Percentiles rank a stretch among this genome's conserved stretches.
Evolutionary conservation across 2,113 vertebrate genomes (phyloP).

Genomic region (Nipponia nippon): DNA sequence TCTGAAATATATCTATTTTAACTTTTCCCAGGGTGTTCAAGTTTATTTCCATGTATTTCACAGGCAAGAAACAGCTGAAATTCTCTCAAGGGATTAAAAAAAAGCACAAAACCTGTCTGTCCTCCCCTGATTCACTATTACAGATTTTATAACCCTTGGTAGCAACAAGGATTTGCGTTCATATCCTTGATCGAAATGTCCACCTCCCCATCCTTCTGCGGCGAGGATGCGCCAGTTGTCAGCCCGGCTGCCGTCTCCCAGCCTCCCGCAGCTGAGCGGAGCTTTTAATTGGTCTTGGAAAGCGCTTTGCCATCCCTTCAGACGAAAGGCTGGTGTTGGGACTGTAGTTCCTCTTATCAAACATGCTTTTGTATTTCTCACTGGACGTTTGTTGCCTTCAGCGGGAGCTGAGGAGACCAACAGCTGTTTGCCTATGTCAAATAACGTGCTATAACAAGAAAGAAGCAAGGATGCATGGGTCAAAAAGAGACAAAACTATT

Average conservation of each 20-base stretch:
- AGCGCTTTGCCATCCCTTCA: neutral
- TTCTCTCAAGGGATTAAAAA: neutral
- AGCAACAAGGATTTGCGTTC: neutral
- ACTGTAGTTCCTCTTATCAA: neutral
- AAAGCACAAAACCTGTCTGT: neutral
- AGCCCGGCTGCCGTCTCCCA: neutral
- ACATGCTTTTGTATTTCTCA: neutral
- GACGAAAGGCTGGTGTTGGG: neutral
- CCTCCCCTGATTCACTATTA: neutral
- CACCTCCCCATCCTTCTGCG: neutral
- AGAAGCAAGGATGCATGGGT: neutral
- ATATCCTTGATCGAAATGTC: neutral
- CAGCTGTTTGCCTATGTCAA: neutral
- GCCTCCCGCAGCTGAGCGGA: neutral
- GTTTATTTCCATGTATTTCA: neutral
- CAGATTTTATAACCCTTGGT: neutral
- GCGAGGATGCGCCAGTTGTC: neutral
- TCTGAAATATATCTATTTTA: neutral
- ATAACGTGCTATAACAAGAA: neutral
- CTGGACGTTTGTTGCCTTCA: neutral
- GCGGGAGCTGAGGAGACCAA: neutral
- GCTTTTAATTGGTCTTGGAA: neutral
- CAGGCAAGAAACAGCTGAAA: neutral
- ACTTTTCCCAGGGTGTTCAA: neutral
- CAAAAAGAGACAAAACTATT: neutral